These are phyloP conservation scores for Perizoma flavofasciatum DNA, from an alignment of 2,888 invertebrate species.

Conservation along the genomic window DNA sequence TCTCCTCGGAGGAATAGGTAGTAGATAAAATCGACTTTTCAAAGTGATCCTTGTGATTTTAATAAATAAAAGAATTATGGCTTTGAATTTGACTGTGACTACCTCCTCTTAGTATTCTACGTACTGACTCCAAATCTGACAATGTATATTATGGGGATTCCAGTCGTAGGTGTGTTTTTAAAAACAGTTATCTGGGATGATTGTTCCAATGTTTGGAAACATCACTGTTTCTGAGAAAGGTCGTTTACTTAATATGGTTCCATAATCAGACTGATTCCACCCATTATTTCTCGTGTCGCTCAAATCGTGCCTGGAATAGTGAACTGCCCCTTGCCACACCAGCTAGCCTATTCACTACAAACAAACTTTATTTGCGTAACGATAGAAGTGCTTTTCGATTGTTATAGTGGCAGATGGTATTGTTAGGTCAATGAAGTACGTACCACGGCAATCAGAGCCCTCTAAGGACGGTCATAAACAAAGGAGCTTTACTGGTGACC, in stretches of 20 bases:
- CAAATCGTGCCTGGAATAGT: slow-evolving; percentile 57
- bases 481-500: slow-evolving; percentile 42
- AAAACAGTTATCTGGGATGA: too few species aligned
- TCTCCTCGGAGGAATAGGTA: too few species aligned
- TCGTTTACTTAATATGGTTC: not conserved
- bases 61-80: too few species aligned
- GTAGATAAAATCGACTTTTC: too few species aligned
- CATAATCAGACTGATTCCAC: slow-evolving; percentile 36
- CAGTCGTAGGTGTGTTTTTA: too few species aligned
- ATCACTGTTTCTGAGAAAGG: too few species aligned
- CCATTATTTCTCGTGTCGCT: slow-evolving; percentile 61
- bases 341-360: slow-evolving; percentile 34
- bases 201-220: too few species aligned
- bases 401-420: slow-evolving; percentile 1
- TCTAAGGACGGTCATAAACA: slow-evolving; percentile 57
- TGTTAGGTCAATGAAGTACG: slow-evolving; percentile 27
- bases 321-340: slow-evolving; percentile 54
- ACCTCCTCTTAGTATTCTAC: too few species aligned
- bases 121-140: too few species aligned
- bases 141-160: too few species aligned
- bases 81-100: too few species aligned
- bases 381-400: slow-evolving; percentile 32
- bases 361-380: not conserved
- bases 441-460: slow-evolving; percentile 54
- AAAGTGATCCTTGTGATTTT: too few species aligned